Evolutionary conservation across 2,113 vertebrate species (phyloP).

Genomic region (Nycticryphes semicollaris): DNA sequence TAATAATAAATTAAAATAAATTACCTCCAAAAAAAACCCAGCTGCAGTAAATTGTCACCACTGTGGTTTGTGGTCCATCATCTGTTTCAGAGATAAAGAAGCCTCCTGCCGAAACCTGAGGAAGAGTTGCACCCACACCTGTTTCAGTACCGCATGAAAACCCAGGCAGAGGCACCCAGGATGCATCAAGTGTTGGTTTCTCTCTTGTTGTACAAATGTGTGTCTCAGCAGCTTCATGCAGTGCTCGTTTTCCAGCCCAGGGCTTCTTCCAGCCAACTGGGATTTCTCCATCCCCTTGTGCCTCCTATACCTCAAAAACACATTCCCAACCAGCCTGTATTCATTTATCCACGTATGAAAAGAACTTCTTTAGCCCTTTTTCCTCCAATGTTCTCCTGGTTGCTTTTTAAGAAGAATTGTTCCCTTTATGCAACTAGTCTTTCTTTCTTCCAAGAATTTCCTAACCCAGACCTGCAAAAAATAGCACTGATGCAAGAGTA

Average conservation of each 20-base stretch:
- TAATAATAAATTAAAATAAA: too few relatives aligned
- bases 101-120: not conserved
- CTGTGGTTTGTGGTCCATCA: conserved; percentile 8
- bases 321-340: not conserved
- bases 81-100: not conserved
- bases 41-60: not conserved
- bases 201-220: accelerated
- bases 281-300: not conserved
- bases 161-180: not conserved
- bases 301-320: not conserved
- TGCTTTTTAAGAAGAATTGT: not conserved
- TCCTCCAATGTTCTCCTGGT: not conserved
- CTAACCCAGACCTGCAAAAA: not conserved
- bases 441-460: not conserved
- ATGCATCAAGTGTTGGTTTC: accelerated
- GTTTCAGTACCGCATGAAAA: not conserved
- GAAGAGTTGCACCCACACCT: not conserved
- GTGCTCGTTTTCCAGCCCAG: not conserved
- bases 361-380: not conserved
- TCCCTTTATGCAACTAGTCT: not conserved
- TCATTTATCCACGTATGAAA: not conserved
- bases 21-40: not conserved
- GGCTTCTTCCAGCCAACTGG: not conserved
- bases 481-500: accelerated
- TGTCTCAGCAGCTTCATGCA: accelerated